Conservation (phyloP, 2,888 invertebrate genomes). For the Spatulosminthurus flaviceps region DNA sequence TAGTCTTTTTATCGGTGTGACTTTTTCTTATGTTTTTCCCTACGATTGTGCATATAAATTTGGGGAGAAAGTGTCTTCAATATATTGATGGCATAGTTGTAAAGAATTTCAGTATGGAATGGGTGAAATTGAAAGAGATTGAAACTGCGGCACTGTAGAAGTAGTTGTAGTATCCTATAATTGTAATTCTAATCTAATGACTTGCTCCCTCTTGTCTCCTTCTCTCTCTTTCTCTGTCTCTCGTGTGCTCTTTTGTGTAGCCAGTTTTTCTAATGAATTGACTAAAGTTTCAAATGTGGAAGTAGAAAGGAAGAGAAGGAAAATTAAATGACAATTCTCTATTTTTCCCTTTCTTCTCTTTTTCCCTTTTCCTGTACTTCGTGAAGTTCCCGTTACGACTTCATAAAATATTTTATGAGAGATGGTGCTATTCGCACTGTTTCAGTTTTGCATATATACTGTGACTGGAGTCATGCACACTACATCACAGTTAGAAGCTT, state of each 20-base stretch:
- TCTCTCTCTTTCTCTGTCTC: no score
- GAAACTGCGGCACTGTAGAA: not conserved
- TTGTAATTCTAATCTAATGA: conserved; percentile 11
- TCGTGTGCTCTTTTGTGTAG: no score
- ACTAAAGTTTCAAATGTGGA: not conserved
- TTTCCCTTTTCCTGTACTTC: not conserved
- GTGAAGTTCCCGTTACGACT: not conserved
- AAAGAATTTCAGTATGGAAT: not conserved
- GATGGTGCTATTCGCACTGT: no score
- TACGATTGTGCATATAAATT: no score
- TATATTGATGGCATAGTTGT: not conserved
- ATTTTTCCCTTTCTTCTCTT: not conserved
- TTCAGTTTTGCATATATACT: no score
- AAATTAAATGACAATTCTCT: conserved; percentile 11
- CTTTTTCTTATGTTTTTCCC: no score
- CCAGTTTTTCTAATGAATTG: no score
- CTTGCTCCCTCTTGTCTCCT: not conserved
- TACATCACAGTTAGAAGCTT: no score
- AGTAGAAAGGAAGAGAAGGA: not conserved
- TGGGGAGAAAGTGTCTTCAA: no score
- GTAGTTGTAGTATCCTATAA: not conserved
- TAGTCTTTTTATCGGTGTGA: no score
- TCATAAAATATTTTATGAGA: not conserved
- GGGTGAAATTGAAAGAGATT: not conserved
- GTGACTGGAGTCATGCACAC: no score